Percentiles rank a stretch among this genome's conserved stretches.
Conservation (phyloP, 1,140 invertebrate species). For the Drosophila sp. region DNA sequence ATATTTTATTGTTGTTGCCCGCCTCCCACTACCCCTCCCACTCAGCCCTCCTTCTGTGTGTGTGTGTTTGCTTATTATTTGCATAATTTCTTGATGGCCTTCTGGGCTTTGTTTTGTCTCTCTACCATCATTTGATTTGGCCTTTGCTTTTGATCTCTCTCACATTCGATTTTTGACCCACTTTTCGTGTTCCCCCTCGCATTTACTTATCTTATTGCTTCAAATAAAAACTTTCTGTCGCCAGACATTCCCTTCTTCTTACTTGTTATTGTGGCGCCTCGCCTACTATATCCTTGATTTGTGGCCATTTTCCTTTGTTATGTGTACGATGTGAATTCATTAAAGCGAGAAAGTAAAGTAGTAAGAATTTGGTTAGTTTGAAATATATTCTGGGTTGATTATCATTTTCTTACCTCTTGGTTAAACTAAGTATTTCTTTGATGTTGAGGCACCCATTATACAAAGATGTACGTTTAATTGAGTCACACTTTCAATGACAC, state of each 20-base stretch:
- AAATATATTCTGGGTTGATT: too few species aligned
- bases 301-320: slow-evolving; percentile 32
- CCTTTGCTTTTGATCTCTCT: slow-evolving; percentile 57
- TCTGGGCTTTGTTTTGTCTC: slow-evolving; percentile 29
- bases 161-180: slow-evolving; percentile 54
- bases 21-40: neutral
- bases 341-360: slow-evolving; percentile 28
- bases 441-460: too few species aligned
- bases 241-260: slow-evolving; percentile 18
- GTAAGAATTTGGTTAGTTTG: neutral
- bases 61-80: slow-evolving; percentile 33
- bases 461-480: too few species aligned
- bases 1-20: slow-evolving; percentile 37
- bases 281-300: neutral
- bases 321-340: slow-evolving; percentile 55
- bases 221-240: slow-evolving; percentile 12
- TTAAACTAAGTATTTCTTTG: too few species aligned
- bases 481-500: too few species aligned
- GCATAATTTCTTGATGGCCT: slow-evolving; percentile 33
- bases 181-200: slow-evolving; percentile 27
- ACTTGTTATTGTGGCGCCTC: slow-evolving; percentile 2
- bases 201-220: slow-evolving; percentile 47
- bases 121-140: neutral
- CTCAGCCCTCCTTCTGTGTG: too few species aligned
- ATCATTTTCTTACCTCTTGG: too few species aligned